phyloP scores from a whole-genome alignment of 1,140 invertebrate species.

The Galleria mellonella region DNA sequence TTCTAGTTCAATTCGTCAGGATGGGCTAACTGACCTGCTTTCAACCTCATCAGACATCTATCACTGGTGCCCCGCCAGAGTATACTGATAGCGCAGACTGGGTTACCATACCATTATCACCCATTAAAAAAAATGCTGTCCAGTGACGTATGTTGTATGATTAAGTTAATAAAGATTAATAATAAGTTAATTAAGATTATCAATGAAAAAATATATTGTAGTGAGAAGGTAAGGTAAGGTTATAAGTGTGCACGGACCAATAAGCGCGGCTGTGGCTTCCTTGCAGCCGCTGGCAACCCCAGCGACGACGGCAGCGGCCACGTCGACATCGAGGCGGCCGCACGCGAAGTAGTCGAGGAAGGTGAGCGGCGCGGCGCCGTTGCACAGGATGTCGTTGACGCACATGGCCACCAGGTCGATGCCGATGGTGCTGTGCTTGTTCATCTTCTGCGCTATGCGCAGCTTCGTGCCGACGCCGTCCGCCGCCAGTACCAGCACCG shows the following conservation, averaged over 20 bases:
- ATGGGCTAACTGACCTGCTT: no score
- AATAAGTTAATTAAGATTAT: no score
- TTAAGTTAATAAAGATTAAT: no score
- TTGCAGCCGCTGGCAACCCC: conserved; percentile 91
- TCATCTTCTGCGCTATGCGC: conserved; percentile 89
- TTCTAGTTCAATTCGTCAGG: no score
- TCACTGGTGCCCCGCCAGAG: no score
- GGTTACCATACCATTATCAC: no score
- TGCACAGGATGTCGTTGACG: conserved; percentile 96
- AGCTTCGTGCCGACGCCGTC: conserved; percentile 99
- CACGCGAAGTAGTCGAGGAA: conserved; percentile 98
- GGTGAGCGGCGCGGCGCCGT: conserved; percentile 94
- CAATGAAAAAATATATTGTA: no score
- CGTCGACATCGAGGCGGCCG: conserved; percentile 83
- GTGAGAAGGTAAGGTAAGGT: no score
- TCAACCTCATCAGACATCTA: no score
- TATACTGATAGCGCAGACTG: no score
- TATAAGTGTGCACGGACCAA: conserved; percentile 75
- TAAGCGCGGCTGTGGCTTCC: conserved; percentile 88
- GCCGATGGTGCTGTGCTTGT: conserved; percentile 88
- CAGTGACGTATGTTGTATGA: no score
- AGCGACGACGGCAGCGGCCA: conserved; percentile 83
- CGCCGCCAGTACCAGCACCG: conserved; percentile 93
- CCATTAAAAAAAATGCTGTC: no score
- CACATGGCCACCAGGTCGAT: conserved; percentile 99